Evolutionary conservation across 2,888 invertebrate species (phyloP), one percentile per base, ranked within the genome.

Genomic region (Gastrophysa polygoni): DNA sequence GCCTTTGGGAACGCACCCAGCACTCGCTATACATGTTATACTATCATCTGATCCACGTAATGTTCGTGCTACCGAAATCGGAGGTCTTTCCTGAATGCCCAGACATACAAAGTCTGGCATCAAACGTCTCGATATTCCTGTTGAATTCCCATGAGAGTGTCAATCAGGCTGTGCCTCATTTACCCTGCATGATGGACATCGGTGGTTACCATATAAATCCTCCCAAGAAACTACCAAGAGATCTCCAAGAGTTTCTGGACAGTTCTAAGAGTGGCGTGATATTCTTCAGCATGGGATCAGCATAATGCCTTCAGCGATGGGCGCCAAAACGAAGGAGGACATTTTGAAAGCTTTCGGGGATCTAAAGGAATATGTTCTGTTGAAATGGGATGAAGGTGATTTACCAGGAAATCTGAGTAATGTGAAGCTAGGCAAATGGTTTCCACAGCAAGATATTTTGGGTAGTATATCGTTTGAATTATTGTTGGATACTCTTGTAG

Each of bases 301-400:
- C 67, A 80, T 87, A 0, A 81, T 83, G 60, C 85, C 85, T 59
- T 80, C 83, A 6, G 82, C 86, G 64, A 75, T 90, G 59, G 83
- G 85, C 0, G 68, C 74, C 0, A 83, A 85, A 0, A 86, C 83
- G 64, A 79, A 82, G 21, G 75, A 82, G 20, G 84, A 82, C 1
- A 83, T 91, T 34, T 76, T 86, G 6, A 85, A 85, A 59, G 85
- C 84, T 1, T 85, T 91, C 51, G 80, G 84, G 0, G 83, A 82
- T 63, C 70, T 89, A 0, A 87, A 88, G 65, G 86, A 89, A 66
- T 86, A 84, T 3, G 85, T 91, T 0, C 73, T 91, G 17, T 89
- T 88, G 89, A 90, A 90, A 80, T 90, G 88, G 61, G 63, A 66
- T 68, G 84, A 85, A 0, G 83, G 85, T 16, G 48, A 28, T 8